Conservation (phyloP, 2,113 vertebrate genomes). For the Cephalopholis sonnerati region DNA sequence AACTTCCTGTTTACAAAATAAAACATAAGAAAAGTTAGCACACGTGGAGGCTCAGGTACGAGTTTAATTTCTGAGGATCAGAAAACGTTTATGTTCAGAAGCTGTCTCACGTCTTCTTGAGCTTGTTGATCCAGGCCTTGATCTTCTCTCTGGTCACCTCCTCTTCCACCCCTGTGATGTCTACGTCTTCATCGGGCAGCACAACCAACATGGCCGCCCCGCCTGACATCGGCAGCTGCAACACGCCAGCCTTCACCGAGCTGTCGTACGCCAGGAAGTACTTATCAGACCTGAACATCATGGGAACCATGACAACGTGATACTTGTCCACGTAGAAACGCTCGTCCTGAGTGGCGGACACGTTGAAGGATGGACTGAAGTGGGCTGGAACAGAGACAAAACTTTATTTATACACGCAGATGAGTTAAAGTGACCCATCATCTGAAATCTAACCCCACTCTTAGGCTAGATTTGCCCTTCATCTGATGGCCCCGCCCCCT, state of each 20-base stretch:
- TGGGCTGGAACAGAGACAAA: conserved; percentile 76
- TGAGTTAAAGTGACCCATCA: not conserved
- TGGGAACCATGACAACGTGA: conserved; percentile 86
- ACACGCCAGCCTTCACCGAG: conserved; percentile 83
- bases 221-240: conserved; percentile 89
- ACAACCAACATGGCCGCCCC: conserved; percentile 89
- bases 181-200: conserved; percentile 87
- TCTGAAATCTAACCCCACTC: too few species aligned
- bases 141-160: conserved; percentile 86
- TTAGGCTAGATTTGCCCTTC: not conserved
- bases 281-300: conserved; percentile 89
- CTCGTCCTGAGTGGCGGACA: conserved; percentile 81
- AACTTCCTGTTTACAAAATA: conserved; percentile 82
- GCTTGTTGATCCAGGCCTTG: conserved; percentile 86
- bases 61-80: too few species aligned
- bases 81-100: too few species aligned
- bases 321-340: conserved; percentile 91
- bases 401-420: conserved; percentile 6
- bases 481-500: not conserved
- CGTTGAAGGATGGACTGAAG: conserved; percentile 88
- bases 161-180: conserved; percentile 88
- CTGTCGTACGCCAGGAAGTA: conserved; percentile 88
- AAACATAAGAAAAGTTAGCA: not conserved
- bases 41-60: too few species aligned
- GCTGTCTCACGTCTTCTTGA: conserved; percentile 84